phyloP scores from a whole-genome alignment of 2,888 invertebrate species.

The Yponomeuta malinellus region DNA sequence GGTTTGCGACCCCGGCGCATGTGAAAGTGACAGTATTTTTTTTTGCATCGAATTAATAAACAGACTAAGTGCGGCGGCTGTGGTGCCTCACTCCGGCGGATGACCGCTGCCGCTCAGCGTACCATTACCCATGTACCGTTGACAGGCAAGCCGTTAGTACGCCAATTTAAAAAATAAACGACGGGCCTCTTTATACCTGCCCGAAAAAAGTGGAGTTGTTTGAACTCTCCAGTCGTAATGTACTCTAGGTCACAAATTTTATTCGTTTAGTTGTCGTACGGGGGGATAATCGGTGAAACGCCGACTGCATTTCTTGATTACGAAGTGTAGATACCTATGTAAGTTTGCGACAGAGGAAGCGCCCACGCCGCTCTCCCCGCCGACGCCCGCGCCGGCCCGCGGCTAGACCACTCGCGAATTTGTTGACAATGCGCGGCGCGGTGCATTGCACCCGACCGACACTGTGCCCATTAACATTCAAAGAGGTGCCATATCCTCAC shows the following conservation, averaged over 20 bases:
- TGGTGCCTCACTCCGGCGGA: background rate
- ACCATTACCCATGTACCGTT: slow-evolving; percentile 11
- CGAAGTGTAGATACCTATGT: too few species aligned
- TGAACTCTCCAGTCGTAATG: background rate
- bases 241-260: background rate
- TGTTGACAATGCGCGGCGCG: slow-evolving; percentile 66
- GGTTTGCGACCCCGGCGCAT: too few species aligned
- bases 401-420: slow-evolving; percentile 44
- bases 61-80: too few species aligned
- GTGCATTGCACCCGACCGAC: slow-evolving; percentile 71
- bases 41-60: too few species aligned
- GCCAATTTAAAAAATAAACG: slow-evolving; percentile 5
- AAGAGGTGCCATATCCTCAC: slow-evolving; percentile 64
- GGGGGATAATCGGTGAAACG: background rate
- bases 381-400: too few species aligned
- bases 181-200: slow-evolving; percentile 7
- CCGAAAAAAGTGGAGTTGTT: background rate
- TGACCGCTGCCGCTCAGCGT: background rate
- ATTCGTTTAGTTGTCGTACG: background rate
- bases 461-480: slow-evolving; percentile 71
- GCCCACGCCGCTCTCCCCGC: too few species aligned
- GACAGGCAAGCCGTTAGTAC: slow-evolving; percentile 5
- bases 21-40: too few species aligned
- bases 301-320: too few species aligned
- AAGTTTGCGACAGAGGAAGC: too few species aligned